Evolutionary conservation across 2,888 invertebrate genomes (phyloP).

Genomic region (Eurytoma adleriae): DNA sequence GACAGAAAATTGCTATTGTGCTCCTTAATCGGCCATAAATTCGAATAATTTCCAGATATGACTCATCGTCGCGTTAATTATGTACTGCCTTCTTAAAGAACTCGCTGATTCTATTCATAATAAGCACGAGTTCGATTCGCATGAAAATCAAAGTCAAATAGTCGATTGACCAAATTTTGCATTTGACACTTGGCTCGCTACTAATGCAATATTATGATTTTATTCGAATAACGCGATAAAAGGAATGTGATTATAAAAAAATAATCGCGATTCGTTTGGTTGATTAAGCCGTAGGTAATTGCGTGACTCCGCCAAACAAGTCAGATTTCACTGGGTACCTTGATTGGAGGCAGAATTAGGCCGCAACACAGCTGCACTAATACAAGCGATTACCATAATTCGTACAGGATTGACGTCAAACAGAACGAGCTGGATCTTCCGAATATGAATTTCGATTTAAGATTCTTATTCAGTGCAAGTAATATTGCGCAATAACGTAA

Average conservation of each 20-base stretch:
- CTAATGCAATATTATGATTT: too few species aligned
- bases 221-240: too few species aligned
- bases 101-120: not conserved
- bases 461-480: conserved; percentile 8
- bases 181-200: too few species aligned
- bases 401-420: not conserved
- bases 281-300: too few species aligned
- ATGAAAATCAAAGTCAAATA: too few species aligned
- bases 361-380: not conserved
- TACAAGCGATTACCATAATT: conserved; percentile 5
- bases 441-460: not conserved
- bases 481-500: not conserved
- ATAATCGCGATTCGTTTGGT: too few species aligned
- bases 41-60: conserved; percentile 11
- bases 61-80: conserved; percentile 9
- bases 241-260: too few species aligned
- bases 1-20: not conserved
- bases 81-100: not conserved
- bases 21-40: conserved; percentile 11
- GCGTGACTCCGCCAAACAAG: too few species aligned
- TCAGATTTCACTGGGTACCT: too few species aligned
- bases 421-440: not conserved
- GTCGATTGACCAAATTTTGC: too few species aligned
- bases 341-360: not conserved
- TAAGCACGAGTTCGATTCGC: not conserved